Evolutionary conservation across 2,888 invertebrate genomes (phyloP).

Genomic region (Macaria notata): DNA sequence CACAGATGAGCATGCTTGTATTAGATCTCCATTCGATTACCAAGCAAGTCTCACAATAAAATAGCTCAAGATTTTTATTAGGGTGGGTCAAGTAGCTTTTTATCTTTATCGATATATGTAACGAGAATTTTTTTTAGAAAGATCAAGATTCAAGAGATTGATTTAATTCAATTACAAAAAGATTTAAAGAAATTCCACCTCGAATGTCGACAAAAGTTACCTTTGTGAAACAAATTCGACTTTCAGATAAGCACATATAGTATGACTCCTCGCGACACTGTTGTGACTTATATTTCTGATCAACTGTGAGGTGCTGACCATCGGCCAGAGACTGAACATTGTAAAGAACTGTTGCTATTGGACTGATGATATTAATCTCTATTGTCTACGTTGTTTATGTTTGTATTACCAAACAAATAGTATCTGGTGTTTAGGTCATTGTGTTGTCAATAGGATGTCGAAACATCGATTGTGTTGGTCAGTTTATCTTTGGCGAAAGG

Average conservation of each 20-base stretch:
- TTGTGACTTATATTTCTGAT: conserved; percentile 8
- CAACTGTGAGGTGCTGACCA: conserved; percentile 21
- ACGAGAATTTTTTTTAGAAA: no score
- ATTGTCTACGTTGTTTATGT: conserved; percentile 22
- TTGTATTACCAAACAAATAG: conserved; percentile 9
- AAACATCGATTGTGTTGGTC: conserved; percentile 9
- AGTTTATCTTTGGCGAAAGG: neutral
- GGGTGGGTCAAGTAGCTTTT: no score
- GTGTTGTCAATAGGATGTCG: neutral
- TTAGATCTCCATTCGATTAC: no score
- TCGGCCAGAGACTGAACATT: conserved; percentile 20
- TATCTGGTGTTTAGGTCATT: conserved; percentile 6
- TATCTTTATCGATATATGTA: no score
- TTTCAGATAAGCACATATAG: conserved; percentile 31
- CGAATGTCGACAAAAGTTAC: neutral
- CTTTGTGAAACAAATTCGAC: conserved; percentile 14
- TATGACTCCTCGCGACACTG: conserved; percentile 25
- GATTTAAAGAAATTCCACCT: no score
- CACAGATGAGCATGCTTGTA: no score
- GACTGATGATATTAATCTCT: neutral
- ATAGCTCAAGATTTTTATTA: no score
- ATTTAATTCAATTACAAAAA: no score
- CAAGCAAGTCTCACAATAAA: no score
- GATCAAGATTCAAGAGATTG: no score
- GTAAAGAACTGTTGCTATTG: neutral